A percentile compares a stretch with the other conserved stretches of the same genome.
These are phyloP conservation scores for Microhierax caerulescens DNA, from an alignment of 2,797 vertebrate species.

Conservation along the genomic window DNA sequence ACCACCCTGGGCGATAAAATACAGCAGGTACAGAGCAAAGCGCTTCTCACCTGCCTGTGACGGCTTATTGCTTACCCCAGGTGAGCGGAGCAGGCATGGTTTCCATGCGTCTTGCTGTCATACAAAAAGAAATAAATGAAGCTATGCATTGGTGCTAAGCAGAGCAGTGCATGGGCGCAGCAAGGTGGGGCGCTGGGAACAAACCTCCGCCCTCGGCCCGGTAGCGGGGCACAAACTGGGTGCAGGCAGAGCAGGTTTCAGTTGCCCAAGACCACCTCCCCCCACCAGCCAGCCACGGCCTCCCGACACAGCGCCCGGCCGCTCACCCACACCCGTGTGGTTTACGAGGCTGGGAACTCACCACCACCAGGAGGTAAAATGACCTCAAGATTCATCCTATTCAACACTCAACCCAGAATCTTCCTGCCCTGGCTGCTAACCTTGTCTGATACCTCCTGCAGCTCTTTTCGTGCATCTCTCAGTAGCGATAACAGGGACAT, in stretches of 20 bases:
- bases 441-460: neutral
- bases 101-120: neutral
- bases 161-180: neutral
- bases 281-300: neutral
- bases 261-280: neutral
- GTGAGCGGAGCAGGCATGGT: neutral
- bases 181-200: neutral
- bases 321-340: neutral
- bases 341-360: neutral
- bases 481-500: neutral
- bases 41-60: rapidly evolving
- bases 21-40: neutral
- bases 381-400: neutral
- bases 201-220: rapidly evolving
- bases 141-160: neutral
- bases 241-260: neutral
- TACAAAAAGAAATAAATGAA: neutral
- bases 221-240: rapidly evolving
- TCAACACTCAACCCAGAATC: neutral
- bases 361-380: neutral
- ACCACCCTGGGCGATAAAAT: neutral
- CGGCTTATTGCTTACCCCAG: neutral
- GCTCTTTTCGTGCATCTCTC: neutral
- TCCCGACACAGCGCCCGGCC: neutral
- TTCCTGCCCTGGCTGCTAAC: neutral